phyloP scores from a whole-genome alignment of 2,113 vertebrate species.

The Cavia aperea region DNA sequence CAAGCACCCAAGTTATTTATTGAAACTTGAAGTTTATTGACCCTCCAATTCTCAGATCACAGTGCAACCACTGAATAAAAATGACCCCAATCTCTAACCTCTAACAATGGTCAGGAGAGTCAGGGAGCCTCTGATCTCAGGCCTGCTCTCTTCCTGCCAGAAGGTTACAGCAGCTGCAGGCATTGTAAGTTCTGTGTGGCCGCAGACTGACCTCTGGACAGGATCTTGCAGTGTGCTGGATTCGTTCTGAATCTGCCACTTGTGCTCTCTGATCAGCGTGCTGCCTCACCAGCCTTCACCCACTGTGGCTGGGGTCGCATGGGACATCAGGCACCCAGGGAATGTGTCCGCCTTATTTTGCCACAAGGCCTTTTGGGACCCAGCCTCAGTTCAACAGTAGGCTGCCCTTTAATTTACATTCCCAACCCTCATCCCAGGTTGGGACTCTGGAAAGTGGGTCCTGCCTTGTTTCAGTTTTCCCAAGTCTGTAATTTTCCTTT shows the following conservation, averaged over 20 bases:
- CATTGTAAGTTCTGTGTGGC: background rate
- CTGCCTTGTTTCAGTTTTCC: background rate
- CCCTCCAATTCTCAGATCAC: background rate
- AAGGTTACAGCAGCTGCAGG: background rate
- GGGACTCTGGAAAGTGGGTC: background rate
- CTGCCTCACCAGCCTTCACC: background rate
- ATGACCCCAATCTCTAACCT: background rate
- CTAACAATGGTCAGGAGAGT: too few species aligned
- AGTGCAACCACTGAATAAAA: background rate
- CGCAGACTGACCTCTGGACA: too few species aligned
- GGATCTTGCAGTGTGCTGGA: background rate
- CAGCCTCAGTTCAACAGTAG: background rate
- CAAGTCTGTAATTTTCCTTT: background rate
- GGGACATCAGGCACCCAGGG: background rate
- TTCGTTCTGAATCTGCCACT: background rate
- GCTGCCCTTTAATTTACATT: background rate
- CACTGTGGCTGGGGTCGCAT: background rate
- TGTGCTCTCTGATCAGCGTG: accelerated
- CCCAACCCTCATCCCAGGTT: background rate
- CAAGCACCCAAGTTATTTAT: background rate
- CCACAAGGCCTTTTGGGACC: background rate
- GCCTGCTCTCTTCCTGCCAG: background rate
- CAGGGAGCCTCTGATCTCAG: background rate
- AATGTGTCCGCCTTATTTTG: background rate
- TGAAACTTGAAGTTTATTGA: background rate